These are phyloP conservation scores for Pteropus alecto DNA, from an alignment of 2,113 vertebrate species.

Conservation along the genomic window DNA sequence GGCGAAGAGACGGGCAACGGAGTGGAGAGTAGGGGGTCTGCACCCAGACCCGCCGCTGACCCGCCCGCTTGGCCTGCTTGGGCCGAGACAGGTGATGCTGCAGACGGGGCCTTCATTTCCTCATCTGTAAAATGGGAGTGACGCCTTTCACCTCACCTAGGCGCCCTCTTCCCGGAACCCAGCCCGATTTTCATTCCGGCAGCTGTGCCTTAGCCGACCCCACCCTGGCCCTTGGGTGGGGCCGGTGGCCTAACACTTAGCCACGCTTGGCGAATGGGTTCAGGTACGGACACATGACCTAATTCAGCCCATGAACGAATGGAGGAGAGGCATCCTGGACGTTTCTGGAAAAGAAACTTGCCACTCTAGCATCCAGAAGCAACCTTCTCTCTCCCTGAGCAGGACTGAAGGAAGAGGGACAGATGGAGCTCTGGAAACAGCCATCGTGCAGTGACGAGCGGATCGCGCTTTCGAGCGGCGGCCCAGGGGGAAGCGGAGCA, in stretches of 20 bases:
- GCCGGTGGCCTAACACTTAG: not conserved
- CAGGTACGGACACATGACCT: not conserved
- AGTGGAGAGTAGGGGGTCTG: too few relatives aligned
- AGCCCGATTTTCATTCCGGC: not conserved
- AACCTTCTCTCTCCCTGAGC: not conserved
- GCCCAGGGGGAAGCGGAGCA: not conserved
- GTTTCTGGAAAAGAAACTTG: not conserved
- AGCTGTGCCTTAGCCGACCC: not conserved
- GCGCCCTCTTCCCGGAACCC: not conserved
- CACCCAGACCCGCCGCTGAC: not conserved
- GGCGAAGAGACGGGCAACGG: not conserved
- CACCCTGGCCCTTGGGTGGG: not conserved
- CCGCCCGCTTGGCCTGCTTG: not conserved
- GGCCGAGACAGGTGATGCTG: not conserved
- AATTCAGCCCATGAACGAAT: not conserved
- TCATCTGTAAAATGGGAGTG: not conserved
- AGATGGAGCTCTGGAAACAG: not conserved
- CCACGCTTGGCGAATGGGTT: not conserved
- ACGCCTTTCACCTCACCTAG: rapidly evolving
- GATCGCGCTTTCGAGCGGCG: not conserved
- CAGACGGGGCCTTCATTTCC: rapidly evolving
- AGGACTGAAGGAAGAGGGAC: not conserved
- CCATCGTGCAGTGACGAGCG: not conserved
- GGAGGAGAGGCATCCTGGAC: not conserved
- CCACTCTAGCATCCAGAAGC: not conserved